Percentiles rank a stretch among this genome's conserved stretches.
phyloP scores from a whole-genome alignment of 2,888 invertebrate species.

The Dynastes grantii region DNA sequence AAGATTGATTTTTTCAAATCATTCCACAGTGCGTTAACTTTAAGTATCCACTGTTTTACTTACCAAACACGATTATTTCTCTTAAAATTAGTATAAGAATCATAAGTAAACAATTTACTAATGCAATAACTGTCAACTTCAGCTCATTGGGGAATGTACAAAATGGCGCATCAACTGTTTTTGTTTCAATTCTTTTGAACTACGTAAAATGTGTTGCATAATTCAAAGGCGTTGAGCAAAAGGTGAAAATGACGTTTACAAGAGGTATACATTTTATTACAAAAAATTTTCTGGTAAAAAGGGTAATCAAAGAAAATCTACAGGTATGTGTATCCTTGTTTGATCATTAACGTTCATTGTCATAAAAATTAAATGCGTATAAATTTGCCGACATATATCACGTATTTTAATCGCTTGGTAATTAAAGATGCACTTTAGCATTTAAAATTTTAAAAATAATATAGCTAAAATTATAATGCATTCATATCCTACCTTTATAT shows the following conservation, averaged over 20 bases:
- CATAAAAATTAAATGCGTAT: not conserved
- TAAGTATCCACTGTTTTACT: not conserved
- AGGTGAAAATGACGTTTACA: constrained; percentile 30
- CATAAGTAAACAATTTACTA: constrained; percentile 28
- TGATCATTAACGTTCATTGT: not conserved
- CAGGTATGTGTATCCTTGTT: constrained; percentile 18
- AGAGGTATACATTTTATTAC: constrained; percentile 8
- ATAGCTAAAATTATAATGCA: not conserved
- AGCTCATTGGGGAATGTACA: constrained; percentile 45
- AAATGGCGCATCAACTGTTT: constrained; percentile 52
- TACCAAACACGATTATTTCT: constrained; percentile 1
- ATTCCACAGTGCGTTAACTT: not conserved
- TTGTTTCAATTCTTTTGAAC: constrained; percentile 46
- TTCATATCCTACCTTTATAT: no score
- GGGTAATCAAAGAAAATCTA: constrained; percentile 25
- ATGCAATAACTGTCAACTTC: constrained; percentile 44
- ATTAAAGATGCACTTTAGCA: no score
- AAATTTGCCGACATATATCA: no score
- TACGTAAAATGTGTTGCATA: constrained; percentile 35
- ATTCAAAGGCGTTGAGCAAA: not conserved
- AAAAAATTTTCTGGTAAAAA: constrained; percentile 13
- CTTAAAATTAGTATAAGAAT: constrained; percentile 7
- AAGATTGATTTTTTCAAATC: not conserved
- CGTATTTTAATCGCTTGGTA: no score
- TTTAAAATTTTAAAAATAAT: not conserved